phyloP scores from a whole-genome alignment of 2,113 vertebrate genomes.

The Prolemur simus region DNA sequence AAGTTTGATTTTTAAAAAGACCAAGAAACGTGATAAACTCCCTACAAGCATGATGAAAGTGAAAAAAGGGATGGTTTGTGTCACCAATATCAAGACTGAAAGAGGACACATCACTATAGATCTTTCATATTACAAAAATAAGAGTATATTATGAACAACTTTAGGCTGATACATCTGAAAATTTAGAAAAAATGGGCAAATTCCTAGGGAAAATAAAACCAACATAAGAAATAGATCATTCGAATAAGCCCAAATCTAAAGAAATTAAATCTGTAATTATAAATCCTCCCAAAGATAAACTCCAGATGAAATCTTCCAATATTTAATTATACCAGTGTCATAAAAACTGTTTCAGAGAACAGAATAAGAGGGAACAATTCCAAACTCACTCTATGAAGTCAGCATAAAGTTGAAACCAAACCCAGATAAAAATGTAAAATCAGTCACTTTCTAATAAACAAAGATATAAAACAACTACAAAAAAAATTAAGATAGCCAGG shows the following conservation, averaged over 20 bases:
- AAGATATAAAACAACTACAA: background rate
- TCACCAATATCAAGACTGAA: background rate
- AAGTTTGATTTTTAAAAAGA: background rate
- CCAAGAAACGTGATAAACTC: background rate
- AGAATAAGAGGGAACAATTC: background rate
- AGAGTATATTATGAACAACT: background rate
- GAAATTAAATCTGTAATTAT: background rate
- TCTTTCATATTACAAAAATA: background rate
- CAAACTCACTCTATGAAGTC: background rate
- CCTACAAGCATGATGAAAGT: background rate
- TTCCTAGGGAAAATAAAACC: background rate
- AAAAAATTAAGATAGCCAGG: background rate
- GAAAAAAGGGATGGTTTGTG: background rate
- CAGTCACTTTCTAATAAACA: background rate
- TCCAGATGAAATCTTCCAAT: background rate
- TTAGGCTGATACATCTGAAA: background rate
- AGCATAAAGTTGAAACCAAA: background rate
- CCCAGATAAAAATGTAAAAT: background rate
- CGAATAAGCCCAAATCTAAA: background rate
- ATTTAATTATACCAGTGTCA: background rate
- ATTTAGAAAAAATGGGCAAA: background rate
- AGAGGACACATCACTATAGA: background rate
- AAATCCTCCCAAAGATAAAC: background rate
- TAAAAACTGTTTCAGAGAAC: background rate
- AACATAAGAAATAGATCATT: background rate